phyloP scores from a whole-genome alignment of 2,888 invertebrate genomes.

The Dicycla oo region DNA sequence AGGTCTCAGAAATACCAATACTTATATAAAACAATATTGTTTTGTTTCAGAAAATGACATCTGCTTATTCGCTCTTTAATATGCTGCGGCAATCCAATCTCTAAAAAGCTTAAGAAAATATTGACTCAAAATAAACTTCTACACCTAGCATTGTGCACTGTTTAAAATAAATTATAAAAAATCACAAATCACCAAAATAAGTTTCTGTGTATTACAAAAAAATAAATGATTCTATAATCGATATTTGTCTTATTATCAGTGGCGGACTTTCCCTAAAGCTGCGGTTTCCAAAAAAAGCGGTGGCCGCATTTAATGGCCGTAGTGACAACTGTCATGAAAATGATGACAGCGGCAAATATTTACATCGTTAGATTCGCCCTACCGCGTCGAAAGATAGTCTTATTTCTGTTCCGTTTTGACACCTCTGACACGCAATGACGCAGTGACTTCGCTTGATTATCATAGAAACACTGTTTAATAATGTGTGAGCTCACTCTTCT shows the following conservation, averaged over 20 bases:
- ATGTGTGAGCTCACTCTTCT: no score
- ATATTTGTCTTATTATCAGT: background rate
- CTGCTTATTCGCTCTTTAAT: slow-evolving; percentile 13
- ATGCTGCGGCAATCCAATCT: slow-evolving; percentile 11
- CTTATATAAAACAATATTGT: background rate
- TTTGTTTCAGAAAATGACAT: slow-evolving; percentile 12
- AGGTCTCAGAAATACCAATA: background rate
- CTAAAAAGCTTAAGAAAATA: background rate
- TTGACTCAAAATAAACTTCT: background rate
- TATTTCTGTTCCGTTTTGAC: no score
- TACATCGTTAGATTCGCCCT: no score
- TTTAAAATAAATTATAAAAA: background rate
- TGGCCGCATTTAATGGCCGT: no score
- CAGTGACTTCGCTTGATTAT: no score
- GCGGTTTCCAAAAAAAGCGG: no score
- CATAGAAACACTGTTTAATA: no score
- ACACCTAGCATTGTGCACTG: background rate
- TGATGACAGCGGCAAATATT: no score
- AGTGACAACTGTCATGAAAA: no score
- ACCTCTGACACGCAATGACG: no score
- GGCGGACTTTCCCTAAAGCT: no score
- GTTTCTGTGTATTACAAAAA: background rate
- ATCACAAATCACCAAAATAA: background rate
- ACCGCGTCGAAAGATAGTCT: no score
- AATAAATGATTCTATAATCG: background rate